Evolutionary conservation across 2,113 vertebrate genomes (phyloP).

Genomic region (Protobothrops flavoviridis): DNA sequence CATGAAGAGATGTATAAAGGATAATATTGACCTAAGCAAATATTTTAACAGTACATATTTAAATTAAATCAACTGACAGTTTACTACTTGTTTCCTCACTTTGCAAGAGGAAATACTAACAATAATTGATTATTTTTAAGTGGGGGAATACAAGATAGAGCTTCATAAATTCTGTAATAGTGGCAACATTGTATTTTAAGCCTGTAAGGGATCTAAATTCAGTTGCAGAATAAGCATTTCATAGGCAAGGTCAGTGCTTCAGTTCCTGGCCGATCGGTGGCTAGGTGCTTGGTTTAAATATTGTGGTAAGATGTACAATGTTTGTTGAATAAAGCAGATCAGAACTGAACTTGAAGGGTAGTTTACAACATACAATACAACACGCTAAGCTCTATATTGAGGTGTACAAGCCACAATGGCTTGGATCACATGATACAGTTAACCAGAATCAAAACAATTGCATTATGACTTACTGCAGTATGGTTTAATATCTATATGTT

Average conservation of each 20-base stretch:
- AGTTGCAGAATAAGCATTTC: background rate
- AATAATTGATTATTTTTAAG: background rate
- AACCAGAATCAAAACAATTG: background rate
- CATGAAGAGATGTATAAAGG: fast-evolving
- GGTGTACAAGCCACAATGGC: background rate
- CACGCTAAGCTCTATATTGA: background rate
- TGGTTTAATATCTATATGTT: background rate
- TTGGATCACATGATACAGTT: background rate
- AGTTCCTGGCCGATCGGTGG: background rate
- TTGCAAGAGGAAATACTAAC: background rate
- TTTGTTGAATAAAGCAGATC: background rate
- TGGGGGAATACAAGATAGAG: background rate
- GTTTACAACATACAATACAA: background rate
- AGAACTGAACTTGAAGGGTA: background rate
- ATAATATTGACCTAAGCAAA: background rate
- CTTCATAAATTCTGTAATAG: background rate
- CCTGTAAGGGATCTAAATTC: background rate
- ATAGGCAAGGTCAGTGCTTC: background rate
- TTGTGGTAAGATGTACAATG: background rate
- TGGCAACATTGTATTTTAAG: background rate
- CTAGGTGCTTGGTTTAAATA: background rate
- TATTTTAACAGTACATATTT: background rate
- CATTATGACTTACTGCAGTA: background rate
- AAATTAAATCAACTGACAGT: background rate
- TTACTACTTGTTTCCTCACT: background rate